Conservation (phyloP, 2,113 vertebrate genomes). For the Plecturocebus donacophilus region DNA sequence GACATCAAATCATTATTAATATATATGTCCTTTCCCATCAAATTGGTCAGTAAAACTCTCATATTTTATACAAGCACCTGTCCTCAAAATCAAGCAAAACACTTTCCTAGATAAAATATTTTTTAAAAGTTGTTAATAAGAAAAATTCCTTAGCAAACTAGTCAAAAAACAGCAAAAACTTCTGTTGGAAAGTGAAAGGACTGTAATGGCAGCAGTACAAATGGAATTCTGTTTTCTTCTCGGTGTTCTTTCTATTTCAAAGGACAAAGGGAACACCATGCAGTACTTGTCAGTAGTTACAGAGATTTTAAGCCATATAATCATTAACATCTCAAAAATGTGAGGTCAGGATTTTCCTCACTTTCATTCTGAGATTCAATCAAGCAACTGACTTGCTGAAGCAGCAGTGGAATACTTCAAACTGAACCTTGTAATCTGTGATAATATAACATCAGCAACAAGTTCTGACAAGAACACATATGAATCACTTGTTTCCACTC, state of each 20-base stretch:
- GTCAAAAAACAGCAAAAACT: not conserved
- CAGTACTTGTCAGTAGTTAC: not conserved
- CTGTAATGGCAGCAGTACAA: not conserved
- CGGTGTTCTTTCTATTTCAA: not conserved
- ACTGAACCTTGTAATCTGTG: not conserved
- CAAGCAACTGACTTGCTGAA: slow-evolving; percentile 39
- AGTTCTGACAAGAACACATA: not conserved
- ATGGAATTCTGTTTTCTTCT: slow-evolving; percentile 17
- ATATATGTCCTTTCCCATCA: not conserved
- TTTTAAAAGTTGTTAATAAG: not conserved
- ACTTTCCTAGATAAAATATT: not conserved
- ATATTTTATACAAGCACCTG: not conserved
- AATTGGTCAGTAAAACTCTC: not conserved
- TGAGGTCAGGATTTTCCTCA: not conserved
- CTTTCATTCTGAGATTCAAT: slow-evolving; percentile 40
- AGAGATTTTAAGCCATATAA: slow-evolving; percentile 10
- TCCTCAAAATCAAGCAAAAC: not conserved
- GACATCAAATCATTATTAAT: not conserved
- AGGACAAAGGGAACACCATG: not conserved
- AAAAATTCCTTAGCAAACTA: not conserved
- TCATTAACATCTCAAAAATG: slow-evolving; percentile 32
- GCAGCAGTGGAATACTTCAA: slow-evolving; percentile 3
- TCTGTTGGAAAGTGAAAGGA: not conserved
- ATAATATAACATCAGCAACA: not conserved
- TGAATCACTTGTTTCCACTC: not conserved